Percentiles rank a stretch among this genome's conserved stretches.
Conservation (phyloP, 1,140 invertebrate genomes). For the Magallana ariakensis region DNA sequence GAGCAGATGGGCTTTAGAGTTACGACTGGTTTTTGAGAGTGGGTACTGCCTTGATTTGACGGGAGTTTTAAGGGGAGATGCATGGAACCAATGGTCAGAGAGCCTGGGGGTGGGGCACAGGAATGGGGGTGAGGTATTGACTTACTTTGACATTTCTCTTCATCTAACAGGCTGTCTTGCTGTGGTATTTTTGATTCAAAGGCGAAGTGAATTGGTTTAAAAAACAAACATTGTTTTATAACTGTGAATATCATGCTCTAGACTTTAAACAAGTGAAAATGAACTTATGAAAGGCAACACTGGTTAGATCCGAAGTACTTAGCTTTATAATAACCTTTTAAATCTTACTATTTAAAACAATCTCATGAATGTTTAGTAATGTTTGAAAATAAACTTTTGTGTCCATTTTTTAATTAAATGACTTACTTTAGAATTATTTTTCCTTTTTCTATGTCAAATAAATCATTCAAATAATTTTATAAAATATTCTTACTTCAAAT, state of each 20-base stretch:
- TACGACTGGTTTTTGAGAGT: background rate
- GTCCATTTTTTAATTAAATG: no score
- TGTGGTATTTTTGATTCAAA: background rate
- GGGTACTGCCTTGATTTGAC: background rate
- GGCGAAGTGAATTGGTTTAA: background rate
- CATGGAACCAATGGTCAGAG: background rate
- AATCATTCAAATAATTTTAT: no score
- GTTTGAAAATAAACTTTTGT: no score
- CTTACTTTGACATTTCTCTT: slow-evolving; percentile 8
- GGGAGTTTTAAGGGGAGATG: background rate
- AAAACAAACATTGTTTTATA: background rate
- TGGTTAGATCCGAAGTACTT: no score
- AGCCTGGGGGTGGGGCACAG: background rate
- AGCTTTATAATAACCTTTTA: no score
- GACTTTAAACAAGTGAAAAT: background rate
- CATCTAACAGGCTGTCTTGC: slow-evolving; percentile 24
- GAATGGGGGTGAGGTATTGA: background rate
- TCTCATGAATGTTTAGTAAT: no score
- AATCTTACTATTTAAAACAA: no score
- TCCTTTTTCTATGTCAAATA: no score
- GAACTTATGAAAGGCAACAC: no score
- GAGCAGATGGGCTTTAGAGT: no score
- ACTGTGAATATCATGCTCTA: background rate
- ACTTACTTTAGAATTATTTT: no score
- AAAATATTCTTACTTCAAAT: no score